Evolutionary conservation across 2,888 invertebrate genomes (phyloP).

Genomic region (Serripes groenlandicus): DNA sequence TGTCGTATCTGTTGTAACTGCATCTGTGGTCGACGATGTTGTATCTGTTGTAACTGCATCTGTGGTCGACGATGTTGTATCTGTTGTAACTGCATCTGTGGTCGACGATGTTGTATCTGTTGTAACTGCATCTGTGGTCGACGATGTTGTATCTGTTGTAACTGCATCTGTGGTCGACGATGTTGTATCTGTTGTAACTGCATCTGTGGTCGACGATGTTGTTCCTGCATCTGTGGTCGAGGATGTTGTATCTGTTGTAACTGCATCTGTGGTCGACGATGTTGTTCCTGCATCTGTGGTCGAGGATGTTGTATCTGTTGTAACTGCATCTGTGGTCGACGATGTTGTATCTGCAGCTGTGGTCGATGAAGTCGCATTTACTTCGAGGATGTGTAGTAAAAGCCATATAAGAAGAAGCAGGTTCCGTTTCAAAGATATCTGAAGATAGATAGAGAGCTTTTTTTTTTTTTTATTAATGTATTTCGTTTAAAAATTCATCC

Average conservation of each 20-base stretch:
- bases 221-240: neutral
- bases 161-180: neutral
- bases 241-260: neutral
- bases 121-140: neutral
- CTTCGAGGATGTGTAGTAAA: neutral
- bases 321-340: neutral
- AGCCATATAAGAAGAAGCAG: neutral
- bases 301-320: neutral
- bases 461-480: too few relatives aligned
- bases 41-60: neutral
- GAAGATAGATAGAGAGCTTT: neutral
- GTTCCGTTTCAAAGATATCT: neutral
- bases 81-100: neutral
- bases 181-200: slow-evolving; percentile 4
- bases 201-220: neutral
- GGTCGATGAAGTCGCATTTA: neutral
- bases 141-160: neutral
- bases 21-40: neutral
- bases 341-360: neutral
- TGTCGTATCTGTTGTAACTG: neutral
- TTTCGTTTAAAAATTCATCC: too few relatives aligned
- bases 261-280: neutral
- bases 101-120: slow-evolving; percentile 20
- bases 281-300: neutral
- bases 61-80: neutral